Evolutionary conservation across 2,888 invertebrate genomes (phyloP).

Genomic region (Temnothorax unifasciatus): DNA sequence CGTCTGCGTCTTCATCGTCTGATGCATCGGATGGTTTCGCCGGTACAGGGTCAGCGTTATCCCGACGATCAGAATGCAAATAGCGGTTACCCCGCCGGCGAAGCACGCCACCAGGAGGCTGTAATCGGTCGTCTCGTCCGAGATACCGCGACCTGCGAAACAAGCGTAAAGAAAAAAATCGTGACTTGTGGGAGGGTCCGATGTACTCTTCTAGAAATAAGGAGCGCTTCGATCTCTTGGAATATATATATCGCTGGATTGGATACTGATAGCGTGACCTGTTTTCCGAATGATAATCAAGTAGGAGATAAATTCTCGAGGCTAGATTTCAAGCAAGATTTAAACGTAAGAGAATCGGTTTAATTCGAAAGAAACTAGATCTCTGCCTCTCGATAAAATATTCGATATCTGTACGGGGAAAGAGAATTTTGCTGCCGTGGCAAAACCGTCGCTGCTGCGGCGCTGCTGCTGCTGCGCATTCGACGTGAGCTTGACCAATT

Average conservation of each 20-base stretch:
- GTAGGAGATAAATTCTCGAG: neutral
- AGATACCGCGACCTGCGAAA: slow-evolving; percentile 81
- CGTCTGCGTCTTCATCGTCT: slow-evolving; percentile 73
- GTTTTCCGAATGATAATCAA: neutral
- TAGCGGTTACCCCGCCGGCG: slow-evolving; percentile 82
- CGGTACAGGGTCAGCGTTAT: slow-evolving; percentile 82
- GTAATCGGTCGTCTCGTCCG: slow-evolving; percentile 79
- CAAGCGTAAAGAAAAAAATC: slow-evolving; percentile 37
- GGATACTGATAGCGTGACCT: neutral
- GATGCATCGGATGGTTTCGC: slow-evolving; percentile 75
- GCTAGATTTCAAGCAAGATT: neutral
- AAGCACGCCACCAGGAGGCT: slow-evolving; percentile 83
- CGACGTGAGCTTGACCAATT: slow-evolving; percentile 20
- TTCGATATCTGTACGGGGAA: neutral
- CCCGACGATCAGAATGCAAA: slow-evolving; percentile 82
- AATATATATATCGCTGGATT: neutral
- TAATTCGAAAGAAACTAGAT: neutral
- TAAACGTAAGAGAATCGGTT: neutral
- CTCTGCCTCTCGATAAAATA: neutral
- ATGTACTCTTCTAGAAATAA: neutral
- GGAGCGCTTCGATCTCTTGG: neutral
- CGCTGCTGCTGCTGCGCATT: slow-evolving; percentile 14
- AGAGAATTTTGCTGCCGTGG: slow-evolving; percentile 8
- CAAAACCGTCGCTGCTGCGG: neutral
- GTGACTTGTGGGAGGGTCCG: slow-evolving; percentile 46